These are phyloP conservation scores for Dendrolimus punctatus DNA, from an alignment of 1,140 invertebrate species.

Conservation along the genomic window DNA sequence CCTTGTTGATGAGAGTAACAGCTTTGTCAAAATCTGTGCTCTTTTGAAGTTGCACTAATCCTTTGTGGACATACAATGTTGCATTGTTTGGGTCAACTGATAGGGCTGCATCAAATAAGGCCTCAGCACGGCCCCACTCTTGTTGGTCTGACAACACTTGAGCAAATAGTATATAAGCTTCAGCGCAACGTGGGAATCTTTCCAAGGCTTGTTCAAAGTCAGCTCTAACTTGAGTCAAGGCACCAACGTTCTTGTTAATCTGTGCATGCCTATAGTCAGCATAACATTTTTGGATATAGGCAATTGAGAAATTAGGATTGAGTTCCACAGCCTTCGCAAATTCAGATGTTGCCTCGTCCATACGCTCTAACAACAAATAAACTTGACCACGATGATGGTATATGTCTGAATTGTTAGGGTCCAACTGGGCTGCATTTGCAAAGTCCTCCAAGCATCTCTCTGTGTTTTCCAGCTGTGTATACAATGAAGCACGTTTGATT, in stretches of 20 bases:
- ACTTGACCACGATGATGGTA: constrained; percentile 85
- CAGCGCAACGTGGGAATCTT: constrained; percentile 87
- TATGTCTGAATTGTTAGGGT: constrained; percentile 87
- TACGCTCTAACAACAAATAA: constrained; percentile 84
- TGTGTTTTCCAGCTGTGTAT: constrained; percentile 84
- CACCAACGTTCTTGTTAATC: constrained; percentile 72
- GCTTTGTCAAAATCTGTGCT: constrained; percentile 86
- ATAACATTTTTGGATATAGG: constrained; percentile 91
- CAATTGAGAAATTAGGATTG: constrained; percentile 87
- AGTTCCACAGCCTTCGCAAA: constrained; percentile 88
- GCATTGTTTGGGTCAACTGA: constrained; percentile 90
- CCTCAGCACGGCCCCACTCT: constrained; percentile 86
- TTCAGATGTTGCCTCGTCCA: constrained; percentile 85
- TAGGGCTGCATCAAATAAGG: constrained; percentile 85
- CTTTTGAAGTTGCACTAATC: constrained; percentile 87
- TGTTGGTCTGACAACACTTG: constrained; percentile 89
- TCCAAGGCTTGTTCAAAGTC: constrained; percentile 83
- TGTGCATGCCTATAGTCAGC: constrained; percentile 84
- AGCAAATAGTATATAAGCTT: constrained; percentile 88
- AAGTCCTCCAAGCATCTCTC: constrained; percentile 86
- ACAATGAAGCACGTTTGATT: constrained; percentile 90
- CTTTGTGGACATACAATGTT: constrained; percentile 89
- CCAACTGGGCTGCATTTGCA: constrained; percentile 80
- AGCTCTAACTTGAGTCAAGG: constrained; percentile 72
- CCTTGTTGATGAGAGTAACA: constrained; percentile 84